Conservation (phyloP, 2,888 invertebrate species). For the Pecten maximus region DNA sequence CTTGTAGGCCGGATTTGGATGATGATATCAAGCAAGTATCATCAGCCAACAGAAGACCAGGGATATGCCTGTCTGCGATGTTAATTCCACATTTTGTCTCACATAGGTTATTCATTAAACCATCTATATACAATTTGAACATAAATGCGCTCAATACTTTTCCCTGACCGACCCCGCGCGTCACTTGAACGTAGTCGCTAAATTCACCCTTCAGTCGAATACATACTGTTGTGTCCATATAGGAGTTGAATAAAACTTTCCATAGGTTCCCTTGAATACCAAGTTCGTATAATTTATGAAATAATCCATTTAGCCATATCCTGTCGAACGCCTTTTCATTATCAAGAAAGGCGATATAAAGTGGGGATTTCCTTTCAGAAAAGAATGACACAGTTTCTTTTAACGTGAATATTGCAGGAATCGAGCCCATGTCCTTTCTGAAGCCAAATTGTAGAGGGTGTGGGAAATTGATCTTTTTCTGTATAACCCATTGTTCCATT, state of each 20-base stretch:
- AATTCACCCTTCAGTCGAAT: constrained; percentile 14
- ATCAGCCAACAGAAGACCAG: neutral
- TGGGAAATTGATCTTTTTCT: neutral
- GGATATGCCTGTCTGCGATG: neutral
- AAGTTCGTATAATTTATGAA: constrained; percentile 39
- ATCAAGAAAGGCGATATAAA: constrained; percentile 39
- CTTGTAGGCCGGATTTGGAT: neutral
- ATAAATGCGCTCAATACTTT: constrained; percentile 42
- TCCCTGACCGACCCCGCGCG: constrained; percentile 34
- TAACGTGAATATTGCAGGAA: constrained; percentile 37
- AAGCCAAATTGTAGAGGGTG: neutral
- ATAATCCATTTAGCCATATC: constrained; percentile 44
- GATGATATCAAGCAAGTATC: neutral
- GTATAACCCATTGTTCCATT: neutral
- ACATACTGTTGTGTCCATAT: constrained; percentile 39
- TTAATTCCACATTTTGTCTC: neutral
- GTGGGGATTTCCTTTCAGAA: constrained; percentile 8
- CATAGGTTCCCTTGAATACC: constrained; percentile 39
- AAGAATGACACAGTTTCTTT: constrained; percentile 34
- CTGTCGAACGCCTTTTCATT: constrained; percentile 46
- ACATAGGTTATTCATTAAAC: constrained; percentile 36
- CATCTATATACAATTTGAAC: constrained; percentile 39
- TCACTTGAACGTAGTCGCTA: constrained; percentile 36
- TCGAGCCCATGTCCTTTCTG: too few species aligned
- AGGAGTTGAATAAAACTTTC: constrained; percentile 33